Evolutionary conservation across 2,113 vertebrate species (phyloP), one percentile per base, ranked within the genome.

Genomic region (Hydropotes inermis): DNA sequence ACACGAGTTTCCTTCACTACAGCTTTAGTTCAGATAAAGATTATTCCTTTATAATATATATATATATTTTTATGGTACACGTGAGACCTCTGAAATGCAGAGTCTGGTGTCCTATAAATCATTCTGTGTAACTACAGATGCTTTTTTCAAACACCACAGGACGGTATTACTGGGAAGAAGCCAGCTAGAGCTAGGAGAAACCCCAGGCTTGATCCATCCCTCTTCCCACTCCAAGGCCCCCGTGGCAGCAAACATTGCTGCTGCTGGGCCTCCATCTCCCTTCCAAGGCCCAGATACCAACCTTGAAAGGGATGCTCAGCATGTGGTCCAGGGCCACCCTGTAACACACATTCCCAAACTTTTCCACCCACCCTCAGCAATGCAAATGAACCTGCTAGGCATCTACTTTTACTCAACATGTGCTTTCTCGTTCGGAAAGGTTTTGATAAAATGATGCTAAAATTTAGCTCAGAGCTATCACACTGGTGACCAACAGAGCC

Each of bases 71-170:
- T 98, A 99, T 98, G 98, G 97, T 78, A 97, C 98, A 93, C 98
- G 36, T 81, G 99, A 98, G 99, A 98, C 98, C 96, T 98, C 97
- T 98, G 98, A 98, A 98, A 98, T 96, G 98, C 95, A 76, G 98
- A 88, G 98, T 92, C 98, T 97, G 94, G 98, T 98, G 98, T 96
- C 98, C 98, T 97, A 97, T 98, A 98, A 98, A 98, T 98, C 98
- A 98, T 97, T 98, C 96, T 74, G 43, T 98, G 97, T 97, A 98
- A 98, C 98, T 96, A 13, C 57, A 81, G 88, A 94, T 94, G 98
- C 97, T 97, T 97, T 81, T 98, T 97, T 98, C 97, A 97, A 97
- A 67, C 97, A 97, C 86, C 85, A n/a, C 93, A 91, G 82, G 67
- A 87, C 96, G 91, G 96, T 93, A 82, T 98, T 97, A 91, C 97